These are phyloP conservation scores for Oostethus manadensis DNA, from an alignment of 2,113 vertebrate genomes.

Conservation along the genomic window DNA sequence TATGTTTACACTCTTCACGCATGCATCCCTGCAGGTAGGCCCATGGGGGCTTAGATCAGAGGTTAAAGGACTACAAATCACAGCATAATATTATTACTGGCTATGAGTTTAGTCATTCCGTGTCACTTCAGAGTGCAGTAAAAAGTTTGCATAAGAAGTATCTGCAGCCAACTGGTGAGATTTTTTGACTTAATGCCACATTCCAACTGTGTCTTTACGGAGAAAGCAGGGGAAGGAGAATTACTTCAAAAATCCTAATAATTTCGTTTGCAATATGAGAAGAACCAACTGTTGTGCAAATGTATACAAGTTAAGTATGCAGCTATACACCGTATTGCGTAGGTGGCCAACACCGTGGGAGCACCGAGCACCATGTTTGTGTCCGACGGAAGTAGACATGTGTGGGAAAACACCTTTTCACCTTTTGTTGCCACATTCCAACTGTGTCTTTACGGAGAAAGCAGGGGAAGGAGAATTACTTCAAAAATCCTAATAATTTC, in stretches of 20 bases:
- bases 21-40: slow-evolving; percentile 46
- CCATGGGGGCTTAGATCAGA: slow-evolving; percentile 25
- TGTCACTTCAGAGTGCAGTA: slow-evolving; percentile 47
- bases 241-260: too few species aligned
- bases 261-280: too few species aligned
- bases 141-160: slow-evolving; percentile 44
- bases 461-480: too few species aligned
- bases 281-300: background rate
- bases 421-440: slow-evolving; percentile 61
- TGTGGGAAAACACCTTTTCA: slow-evolving; percentile 40
- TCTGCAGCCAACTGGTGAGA: slow-evolving; percentile 52
- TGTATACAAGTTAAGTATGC: slow-evolving; percentile 3
- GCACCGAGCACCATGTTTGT: slow-evolving; percentile 17
- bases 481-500: too few species aligned
- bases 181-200: slow-evolving; percentile 46
- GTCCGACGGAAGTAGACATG: slow-evolving; percentile 25
- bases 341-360: slow-evolving; percentile 19
- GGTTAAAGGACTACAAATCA: slow-evolving; percentile 42
- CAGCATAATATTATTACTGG: slow-evolving; percentile 48
- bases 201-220: slow-evolving; percentile 34
- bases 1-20: slow-evolving; percentile 5
- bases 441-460: too few species aligned
- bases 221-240: slow-evolving; percentile 23
- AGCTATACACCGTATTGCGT: slow-evolving; percentile 1
- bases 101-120: slow-evolving; percentile 49